Evolutionary conservation across 2,797 vertebrate genomes (phyloP), one percentile per base, ranked within the genome.

Genomic region (Platalea minor): DNA sequence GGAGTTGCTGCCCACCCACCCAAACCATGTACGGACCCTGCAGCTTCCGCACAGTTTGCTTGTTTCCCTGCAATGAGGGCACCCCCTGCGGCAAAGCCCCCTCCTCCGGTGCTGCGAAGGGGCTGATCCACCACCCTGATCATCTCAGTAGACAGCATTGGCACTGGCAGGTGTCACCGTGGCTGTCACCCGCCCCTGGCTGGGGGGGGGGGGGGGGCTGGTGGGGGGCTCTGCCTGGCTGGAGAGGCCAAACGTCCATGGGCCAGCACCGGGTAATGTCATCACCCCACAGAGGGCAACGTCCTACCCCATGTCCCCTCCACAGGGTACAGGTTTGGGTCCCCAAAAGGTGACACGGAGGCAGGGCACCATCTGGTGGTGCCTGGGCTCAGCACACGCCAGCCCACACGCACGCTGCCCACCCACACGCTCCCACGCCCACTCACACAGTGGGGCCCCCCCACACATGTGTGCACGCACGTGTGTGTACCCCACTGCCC

Each of bases 361-460:
- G 56, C 79, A 85, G 79, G 94, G 93, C 89, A 95, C 96, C 93
- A 87, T 95, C 89, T 96, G 91, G n/a, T 85, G 93, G 95, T 85
- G 82, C 93, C 67, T 79, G 93, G 91, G 87, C 85, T 91, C 46
- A 79, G 95, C 84, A 89, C 89, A 78, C 0, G 2, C 83, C 83
- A 33, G 56, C 77, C 73, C 73, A 85, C 85, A 64, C 0, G 6
- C 60, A 11, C 3, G 26, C 53, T 59, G 70, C 69, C 77, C 84
- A 76, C 94, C 69, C 89, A 91, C 89, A 17, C 0, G 9, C 25
- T 31, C 69, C 69, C 9, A 3, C 3, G 2, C 76, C 31, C 17
- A 2, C 79, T 86, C 21, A 29, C 12, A 6, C 54, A 2, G 65
- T 1, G 18, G 50, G 50, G 14, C 19, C 25, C n/a, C 31, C 19